Percentiles rank a stretch among this genome's conserved stretches.
Conservation (phyloP, 2,113 vertebrate genomes). For the Psephotus haematonotus region DNA sequence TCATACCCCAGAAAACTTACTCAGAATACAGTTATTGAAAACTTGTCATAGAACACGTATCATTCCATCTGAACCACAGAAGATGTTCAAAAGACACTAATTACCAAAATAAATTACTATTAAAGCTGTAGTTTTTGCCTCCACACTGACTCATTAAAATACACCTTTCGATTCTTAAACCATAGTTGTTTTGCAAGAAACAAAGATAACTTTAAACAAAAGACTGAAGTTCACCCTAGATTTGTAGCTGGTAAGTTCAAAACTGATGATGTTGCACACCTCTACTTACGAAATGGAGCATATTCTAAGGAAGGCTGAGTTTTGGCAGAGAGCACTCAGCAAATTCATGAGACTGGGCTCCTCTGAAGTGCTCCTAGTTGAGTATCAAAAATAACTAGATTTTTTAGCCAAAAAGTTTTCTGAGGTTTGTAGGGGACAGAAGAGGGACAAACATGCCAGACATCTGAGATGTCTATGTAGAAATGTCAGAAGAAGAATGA, state of each 20-base stretch:
- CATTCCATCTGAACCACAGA: neutral
- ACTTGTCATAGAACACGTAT: neutral
- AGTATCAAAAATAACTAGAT: neutral
- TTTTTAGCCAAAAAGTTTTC: neutral
- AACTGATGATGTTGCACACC: neutral
- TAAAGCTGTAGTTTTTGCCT: neutral
- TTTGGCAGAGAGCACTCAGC: neutral
- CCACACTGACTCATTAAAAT: neutral
- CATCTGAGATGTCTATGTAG: neutral
- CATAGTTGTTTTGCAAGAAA: neutral
- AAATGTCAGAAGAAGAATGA: neutral
- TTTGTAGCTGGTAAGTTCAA: neutral
- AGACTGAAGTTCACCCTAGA: neutral
- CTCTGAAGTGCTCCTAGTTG: rapidly evolving
- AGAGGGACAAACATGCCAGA: neutral
- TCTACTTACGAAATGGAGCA: neutral
- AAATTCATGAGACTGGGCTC: neutral
- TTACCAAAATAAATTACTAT: neutral
- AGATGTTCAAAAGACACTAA: conserved; percentile 5
- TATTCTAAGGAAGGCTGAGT: neutral
- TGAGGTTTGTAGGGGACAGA: neutral
- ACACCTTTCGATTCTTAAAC: neutral
- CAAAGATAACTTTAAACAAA: neutral
- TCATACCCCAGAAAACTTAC: neutral
- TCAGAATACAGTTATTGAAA: neutral